Percentiles rank a stretch among this genome's conserved stretches.
These are phyloP conservation scores for Vimba vimba DNA, from an alignment of 2,113 vertebrate genomes.

Conservation along the genomic window DNA sequence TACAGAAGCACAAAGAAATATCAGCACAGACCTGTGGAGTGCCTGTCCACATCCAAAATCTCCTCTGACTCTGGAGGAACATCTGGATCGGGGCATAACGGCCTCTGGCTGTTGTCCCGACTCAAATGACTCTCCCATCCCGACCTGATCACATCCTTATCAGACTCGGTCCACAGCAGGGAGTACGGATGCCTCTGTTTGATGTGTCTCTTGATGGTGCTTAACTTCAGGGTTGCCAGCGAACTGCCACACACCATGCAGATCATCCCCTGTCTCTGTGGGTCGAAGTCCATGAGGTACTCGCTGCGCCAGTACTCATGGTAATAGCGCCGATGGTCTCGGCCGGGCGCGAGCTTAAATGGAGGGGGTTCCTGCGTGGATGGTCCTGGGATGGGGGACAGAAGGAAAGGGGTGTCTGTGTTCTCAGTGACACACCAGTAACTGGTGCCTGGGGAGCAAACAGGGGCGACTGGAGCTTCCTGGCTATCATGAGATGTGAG, in stretches of 20 bases:
- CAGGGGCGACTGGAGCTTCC: conserved; percentile 49
- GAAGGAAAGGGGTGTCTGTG: conserved; percentile 71
- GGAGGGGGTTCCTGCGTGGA: conserved; percentile 73
- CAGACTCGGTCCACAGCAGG: conserved; percentile 83
- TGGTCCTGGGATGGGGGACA: conserved; percentile 71
- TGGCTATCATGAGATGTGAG: conserved; percentile 61
- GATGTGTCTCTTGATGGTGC: conserved; percentile 95
- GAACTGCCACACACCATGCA: conserved; percentile 96
- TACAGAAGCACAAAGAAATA: neutral
- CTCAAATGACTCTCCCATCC: conserved; percentile 90
- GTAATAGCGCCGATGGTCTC: conserved; percentile 91
- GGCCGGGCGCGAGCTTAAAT: conserved; percentile 80
- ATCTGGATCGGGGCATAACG: conserved; percentile 49
- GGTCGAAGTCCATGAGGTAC: conserved; percentile 93
- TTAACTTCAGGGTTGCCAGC: conserved; percentile 89
- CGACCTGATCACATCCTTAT: conserved; percentile 90
- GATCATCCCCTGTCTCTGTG: conserved; percentile 87
- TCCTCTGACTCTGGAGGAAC: conserved; percentile 58
- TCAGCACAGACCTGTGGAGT: conserved; percentile 53
- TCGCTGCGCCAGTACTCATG: conserved; percentile 94
- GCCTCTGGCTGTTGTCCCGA: conserved; percentile 68
- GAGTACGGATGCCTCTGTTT: conserved; percentile 91
- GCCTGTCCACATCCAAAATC: conserved; percentile 53
- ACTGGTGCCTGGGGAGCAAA: conserved; percentile 75
- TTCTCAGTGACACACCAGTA: conserved; percentile 79